phyloP scores from a whole-genome alignment of 2,888 invertebrate species.

The Eledona agricola region DNA sequence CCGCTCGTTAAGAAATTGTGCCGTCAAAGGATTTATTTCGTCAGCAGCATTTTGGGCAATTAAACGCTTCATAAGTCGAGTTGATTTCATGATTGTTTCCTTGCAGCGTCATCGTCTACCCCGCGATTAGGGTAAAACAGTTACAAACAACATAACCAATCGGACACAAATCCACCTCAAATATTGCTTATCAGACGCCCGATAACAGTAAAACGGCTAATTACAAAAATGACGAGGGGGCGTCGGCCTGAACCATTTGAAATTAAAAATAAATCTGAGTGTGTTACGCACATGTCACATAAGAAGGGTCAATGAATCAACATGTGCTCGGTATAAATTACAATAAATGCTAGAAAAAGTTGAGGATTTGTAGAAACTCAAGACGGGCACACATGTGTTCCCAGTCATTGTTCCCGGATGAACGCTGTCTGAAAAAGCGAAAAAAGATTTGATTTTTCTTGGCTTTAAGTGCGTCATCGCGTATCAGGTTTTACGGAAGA shows the following conservation, averaged over 20 bases:
- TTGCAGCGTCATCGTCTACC: conserved; percentile 33
- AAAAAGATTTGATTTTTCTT: conserved; percentile 48
- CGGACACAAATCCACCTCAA: no score
- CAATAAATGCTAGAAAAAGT: conserved; percentile 42
- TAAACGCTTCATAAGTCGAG: conserved; percentile 40
- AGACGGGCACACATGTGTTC: conserved; percentile 41
- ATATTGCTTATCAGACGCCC: neutral
- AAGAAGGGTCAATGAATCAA: conserved; percentile 35
- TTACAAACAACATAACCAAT: neutral
- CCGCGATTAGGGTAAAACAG: neutral
- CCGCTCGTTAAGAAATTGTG: conserved; percentile 36
- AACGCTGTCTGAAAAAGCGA: conserved; percentile 35
- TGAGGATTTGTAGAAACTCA: conserved; percentile 43
- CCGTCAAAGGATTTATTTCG: conserved; percentile 59
- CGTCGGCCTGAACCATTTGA: no score
- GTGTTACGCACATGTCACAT: conserved; percentile 37
- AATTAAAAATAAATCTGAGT: conserved; percentile 38
- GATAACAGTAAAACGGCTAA: conserved; percentile 7
- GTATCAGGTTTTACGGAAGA: conserved; percentile 26
- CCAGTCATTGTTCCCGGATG: conserved; percentile 52
- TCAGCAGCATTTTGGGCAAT: conserved; percentile 58
- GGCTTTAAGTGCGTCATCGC: conserved; percentile 40
- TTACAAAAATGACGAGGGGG: no score
- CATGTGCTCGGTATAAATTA: conserved; percentile 44
- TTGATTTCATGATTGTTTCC: conserved; percentile 31